A percentile compares a stretch with the other conserved stretches of the same genome.
phyloP scores from a whole-genome alignment of 2,888 invertebrate species.

The Scaptodrosophila latifasciaeformis region DNA sequence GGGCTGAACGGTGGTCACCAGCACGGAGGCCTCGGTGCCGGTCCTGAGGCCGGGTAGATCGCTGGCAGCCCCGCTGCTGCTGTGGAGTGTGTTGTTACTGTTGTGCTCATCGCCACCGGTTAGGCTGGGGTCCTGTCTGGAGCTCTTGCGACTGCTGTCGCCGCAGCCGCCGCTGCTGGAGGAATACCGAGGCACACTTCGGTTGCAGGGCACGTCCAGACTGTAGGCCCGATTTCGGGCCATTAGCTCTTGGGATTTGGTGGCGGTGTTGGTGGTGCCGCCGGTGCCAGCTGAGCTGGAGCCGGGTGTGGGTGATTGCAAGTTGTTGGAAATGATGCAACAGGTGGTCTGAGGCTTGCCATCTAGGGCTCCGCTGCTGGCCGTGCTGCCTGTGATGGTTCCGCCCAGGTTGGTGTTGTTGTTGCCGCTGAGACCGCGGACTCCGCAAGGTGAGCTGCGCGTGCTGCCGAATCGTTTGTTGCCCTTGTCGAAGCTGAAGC shows the following conservation, averaged over 20 bases:
- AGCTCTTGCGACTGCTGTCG: slow-evolving; percentile 73
- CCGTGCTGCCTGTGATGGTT: neutral
- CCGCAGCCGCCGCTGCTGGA: slow-evolving; percentile 70
- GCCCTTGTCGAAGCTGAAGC: slow-evolving; percentile 74
- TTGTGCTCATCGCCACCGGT: slow-evolving; percentile 66
- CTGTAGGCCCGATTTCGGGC: slow-evolving; percentile 73
- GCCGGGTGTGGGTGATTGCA: slow-evolving; percentile 51
- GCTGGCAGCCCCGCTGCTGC: slow-evolving; percentile 67
- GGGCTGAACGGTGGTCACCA: slow-evolving; percentile 43
- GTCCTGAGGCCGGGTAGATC: slow-evolving; percentile 62
- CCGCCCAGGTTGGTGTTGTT: slow-evolving; percentile 28
- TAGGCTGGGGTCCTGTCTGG: slow-evolving; percentile 71
- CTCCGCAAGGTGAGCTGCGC: slow-evolving; percentile 71
- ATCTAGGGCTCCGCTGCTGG: neutral
- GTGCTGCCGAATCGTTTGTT: slow-evolving; percentile 72
- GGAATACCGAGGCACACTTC: slow-evolving; percentile 66
- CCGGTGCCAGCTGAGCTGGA: neutral
- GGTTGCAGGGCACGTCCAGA: slow-evolving; percentile 72
- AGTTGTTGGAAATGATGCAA: slow-evolving; percentile 72
- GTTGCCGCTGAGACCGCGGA: slow-evolving; percentile 65
- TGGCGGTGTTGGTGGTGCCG: slow-evolving; percentile 18
- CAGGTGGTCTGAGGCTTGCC: slow-evolving; percentile 48
- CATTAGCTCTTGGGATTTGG: neutral
- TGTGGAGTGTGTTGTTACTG: slow-evolving; percentile 73
- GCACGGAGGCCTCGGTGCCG: slow-evolving; percentile 42